Conservation (phyloP, 2,797 vertebrate genomes). For the Megaceryle alcyon region DNA sequence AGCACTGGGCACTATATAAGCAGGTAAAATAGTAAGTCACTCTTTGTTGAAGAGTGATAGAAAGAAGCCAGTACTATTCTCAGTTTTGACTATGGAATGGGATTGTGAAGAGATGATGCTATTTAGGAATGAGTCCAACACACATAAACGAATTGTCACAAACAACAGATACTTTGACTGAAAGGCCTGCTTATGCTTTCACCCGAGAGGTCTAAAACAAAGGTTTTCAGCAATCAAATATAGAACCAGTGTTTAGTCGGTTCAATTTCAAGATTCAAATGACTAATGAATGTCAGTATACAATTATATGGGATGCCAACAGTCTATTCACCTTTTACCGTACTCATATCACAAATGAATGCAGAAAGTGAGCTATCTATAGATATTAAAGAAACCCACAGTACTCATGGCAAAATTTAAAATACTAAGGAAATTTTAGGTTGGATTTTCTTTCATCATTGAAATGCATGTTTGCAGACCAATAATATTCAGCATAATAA, state of each 20-base stretch:
- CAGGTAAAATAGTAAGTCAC: neutral
- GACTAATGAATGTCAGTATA: constrained; percentile 1
- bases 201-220: constrained; percentile 7
- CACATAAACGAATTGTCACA: constrained; percentile 25
- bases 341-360: neutral
- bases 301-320: neutral
- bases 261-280: neutral
- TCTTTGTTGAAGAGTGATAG: neutral
- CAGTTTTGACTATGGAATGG: neutral
- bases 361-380: neutral
- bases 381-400: neutral
- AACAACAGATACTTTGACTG: constrained; percentile 25
- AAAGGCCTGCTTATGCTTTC: constrained; percentile 39
- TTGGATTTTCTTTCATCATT: neutral
- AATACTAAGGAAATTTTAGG: neutral
- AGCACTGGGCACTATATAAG: neutral
- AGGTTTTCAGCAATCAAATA: constrained; percentile 32
- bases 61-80: neutral
- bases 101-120: neutral
- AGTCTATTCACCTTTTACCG: neutral
- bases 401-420: neutral
- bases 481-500: neutral
- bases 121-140: constrained; percentile 18
- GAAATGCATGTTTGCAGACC: neutral
- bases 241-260: constrained; percentile 28